A percentile compares a stretch with the other conserved stretches of the same genome.
Conservation (phyloP, 2,888 invertebrate species). For the Agrochola lychnidis region DNA sequence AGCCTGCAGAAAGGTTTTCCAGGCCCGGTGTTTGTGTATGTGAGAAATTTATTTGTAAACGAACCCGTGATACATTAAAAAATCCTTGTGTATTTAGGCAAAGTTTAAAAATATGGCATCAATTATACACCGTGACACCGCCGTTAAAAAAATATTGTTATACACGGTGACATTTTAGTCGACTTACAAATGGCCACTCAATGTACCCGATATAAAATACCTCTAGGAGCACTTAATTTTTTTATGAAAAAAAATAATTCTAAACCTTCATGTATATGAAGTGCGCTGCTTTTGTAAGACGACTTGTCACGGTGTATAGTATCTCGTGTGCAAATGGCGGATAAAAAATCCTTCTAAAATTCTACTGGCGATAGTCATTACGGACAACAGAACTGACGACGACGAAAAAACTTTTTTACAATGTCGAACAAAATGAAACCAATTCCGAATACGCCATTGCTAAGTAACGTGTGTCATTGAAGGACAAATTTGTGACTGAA, state of each 20-base stretch:
- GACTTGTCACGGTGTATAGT: background rate
- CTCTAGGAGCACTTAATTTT: too few species aligned
- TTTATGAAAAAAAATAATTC: too few species aligned
- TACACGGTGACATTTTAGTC: too few species aligned
- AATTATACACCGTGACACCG: background rate
- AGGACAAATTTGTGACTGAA: background rate
- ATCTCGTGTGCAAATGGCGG: background rate
- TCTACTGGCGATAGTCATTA: background rate
- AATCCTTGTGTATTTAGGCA: background rate
- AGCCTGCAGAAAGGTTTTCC: background rate
- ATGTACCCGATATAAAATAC: too few species aligned
- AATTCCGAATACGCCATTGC: background rate
- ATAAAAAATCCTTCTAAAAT: background rate
- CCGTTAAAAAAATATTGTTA: too few species aligned
- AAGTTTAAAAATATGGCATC: background rate
- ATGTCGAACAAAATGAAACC: conserved; percentile 15
- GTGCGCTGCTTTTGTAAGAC: too few species aligned
- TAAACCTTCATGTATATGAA: too few species aligned
- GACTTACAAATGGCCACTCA: too few species aligned
- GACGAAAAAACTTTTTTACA: conserved; percentile 15
- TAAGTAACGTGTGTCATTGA: background rate
- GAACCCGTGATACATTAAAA: background rate
- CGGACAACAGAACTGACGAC: background rate
- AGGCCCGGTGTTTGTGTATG: background rate
- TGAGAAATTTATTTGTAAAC: background rate